Evolutionary conservation across 2,797 vertebrate species (phyloP).

Genomic region (Triplophysa yarkandensis): DNA sequence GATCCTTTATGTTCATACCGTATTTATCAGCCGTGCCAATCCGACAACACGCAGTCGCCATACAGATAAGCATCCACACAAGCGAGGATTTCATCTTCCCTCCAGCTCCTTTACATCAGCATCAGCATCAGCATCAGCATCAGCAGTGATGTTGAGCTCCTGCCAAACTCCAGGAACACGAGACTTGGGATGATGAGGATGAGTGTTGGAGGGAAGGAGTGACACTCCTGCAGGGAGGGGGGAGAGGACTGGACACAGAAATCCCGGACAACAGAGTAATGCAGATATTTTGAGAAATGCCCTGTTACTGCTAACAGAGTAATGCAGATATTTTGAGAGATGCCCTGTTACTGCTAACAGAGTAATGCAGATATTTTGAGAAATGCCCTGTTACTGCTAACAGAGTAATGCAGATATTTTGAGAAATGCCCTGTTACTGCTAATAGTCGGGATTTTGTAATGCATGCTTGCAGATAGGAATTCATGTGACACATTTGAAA

Average conservation of each 20-base stretch:
- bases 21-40: constrained; percentile 70
- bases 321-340: constrained; percentile 32
- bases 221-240: constrained; percentile 21
- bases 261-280: constrained; percentile 38
- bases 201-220: constrained; percentile 26
- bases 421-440: constrained; percentile 1
- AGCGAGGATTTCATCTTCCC: constrained; percentile 72
- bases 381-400: background rate
- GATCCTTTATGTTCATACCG: constrained; percentile 64
- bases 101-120: constrained; percentile 39
- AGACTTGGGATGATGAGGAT: constrained; percentile 2
- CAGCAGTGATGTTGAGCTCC: constrained; percentile 13
- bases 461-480: background rate
- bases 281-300: constrained; percentile 28
- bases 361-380: constrained; percentile 29
- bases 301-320: background rate
- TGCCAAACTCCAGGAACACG: constrained; percentile 41
- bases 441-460: background rate
- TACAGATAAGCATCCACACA: constrained; percentile 69
- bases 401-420: constrained; percentile 32
- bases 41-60: constrained; percentile 72
- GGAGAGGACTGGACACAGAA: constrained; percentile 30
- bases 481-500: constrained; percentile 8
- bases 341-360: constrained; percentile 5
- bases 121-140: constrained; percentile 45